Evolutionary conservation across 2,888 invertebrate species (phyloP).

Genomic region (Phortica magna): DNA sequence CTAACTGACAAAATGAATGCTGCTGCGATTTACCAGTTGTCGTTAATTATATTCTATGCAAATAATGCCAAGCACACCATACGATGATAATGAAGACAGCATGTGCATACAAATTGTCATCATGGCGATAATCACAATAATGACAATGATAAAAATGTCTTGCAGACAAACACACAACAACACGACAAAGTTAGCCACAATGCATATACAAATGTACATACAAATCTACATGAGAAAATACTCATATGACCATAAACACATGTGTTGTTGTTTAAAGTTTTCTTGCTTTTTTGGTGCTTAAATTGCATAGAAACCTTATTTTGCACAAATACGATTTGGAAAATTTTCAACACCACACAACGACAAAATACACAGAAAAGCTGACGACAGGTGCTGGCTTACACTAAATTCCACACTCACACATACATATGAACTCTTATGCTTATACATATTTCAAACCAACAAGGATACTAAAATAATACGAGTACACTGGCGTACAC

Average conservation of each 20-base stretch:
- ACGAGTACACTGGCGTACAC: neutral
- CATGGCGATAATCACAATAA: neutral
- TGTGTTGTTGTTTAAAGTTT: neutral
- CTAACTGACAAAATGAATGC: neutral
- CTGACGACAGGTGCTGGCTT: neutral
- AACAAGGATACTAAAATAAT: neutral
- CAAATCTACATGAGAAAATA: neutral
- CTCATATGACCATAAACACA: neutral
- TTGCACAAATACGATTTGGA: neutral
- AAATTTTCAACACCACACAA: neutral
- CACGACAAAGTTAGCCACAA: neutral
- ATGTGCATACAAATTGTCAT: neutral
- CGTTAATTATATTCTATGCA: neutral
- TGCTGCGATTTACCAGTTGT: neutral
- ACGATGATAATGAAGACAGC: neutral
- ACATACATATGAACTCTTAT: neutral
- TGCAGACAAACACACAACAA: neutral
- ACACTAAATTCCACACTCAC: neutral
- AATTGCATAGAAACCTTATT: neutral
- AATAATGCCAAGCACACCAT: neutral
- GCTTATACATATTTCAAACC: neutral
- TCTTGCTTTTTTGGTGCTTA: too few relatives aligned
- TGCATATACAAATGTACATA: neutral
- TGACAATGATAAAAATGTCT: neutral
- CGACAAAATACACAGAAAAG: neutral